Conservation (phyloP, 1,140 invertebrate genomes). For the Samia ricini region DNA sequence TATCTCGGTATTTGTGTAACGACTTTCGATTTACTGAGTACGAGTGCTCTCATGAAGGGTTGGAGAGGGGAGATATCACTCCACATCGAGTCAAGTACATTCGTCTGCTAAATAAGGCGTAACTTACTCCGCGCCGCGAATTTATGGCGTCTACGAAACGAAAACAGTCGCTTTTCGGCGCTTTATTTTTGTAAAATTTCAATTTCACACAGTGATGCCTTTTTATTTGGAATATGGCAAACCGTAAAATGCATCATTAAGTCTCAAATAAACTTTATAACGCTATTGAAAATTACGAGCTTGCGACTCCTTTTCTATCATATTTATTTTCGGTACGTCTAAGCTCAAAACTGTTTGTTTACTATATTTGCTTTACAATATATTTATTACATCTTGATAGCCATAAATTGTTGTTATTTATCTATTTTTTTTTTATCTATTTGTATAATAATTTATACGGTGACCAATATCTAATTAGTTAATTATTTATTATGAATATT, state of each 20-base stretch:
- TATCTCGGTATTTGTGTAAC: slow-evolving; percentile 61
- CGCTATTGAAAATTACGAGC: not conserved
- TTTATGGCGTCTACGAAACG: slow-evolving; percentile 38
- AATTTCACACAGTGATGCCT: slow-evolving; percentile 50
- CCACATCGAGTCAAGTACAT: slow-evolving; percentile 46
- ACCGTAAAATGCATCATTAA: slow-evolving; percentile 17
- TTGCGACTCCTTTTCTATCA: not conserved
- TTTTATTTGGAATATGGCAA: slow-evolving; percentile 19
- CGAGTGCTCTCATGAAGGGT: slow-evolving; percentile 55
- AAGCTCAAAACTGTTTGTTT: too few species aligned
- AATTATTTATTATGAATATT: too few species aligned
- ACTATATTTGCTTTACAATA: too few species aligned
- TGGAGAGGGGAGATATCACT: slow-evolving; percentile 48
- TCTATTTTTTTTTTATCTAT: too few species aligned
- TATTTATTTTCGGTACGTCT: not conserved
- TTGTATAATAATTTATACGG: too few species aligned
- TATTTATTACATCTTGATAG: too few species aligned
- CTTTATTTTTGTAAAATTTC: slow-evolving; percentile 48
- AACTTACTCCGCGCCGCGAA: slow-evolving; percentile 41
- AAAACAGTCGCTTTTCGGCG: slow-evolving; percentile 25
- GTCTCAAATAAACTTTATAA: slow-evolving; percentile 11
- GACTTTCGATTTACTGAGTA: slow-evolving; percentile 61
- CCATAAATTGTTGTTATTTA: too few species aligned
- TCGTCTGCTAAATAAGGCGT: slow-evolving; percentile 62
- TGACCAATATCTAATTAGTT: too few species aligned